These are phyloP conservation scores for Choloepus didactylus DNA, from an alignment of 2,797 vertebrate genomes.

Conservation along the genomic window DNA sequence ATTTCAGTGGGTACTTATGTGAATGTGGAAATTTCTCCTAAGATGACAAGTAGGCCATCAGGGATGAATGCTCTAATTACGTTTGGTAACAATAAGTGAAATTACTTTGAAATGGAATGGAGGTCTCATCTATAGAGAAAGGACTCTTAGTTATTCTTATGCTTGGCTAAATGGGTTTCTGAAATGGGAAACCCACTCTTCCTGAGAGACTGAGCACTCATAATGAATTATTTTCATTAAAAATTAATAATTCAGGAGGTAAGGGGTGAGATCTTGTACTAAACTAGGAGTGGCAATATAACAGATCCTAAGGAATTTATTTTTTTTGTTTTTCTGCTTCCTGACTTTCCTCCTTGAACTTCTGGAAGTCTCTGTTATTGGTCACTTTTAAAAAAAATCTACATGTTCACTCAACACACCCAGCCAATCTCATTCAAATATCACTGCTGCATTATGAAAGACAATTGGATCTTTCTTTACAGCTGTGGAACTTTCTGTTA, in stretches of 20 bases:
- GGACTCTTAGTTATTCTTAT: slow-evolving; percentile 20
- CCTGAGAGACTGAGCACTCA: background rate
- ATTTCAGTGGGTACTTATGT: background rate
- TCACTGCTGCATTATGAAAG: background rate
- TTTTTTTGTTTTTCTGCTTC: background rate
- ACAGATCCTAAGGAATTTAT: background rate
- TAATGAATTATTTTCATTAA: slow-evolving; percentile 55
- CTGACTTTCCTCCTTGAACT: background rate
- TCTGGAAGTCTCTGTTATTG: background rate
- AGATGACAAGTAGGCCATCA: background rate
- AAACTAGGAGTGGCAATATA: slow-evolving; percentile 8
- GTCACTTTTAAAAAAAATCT: background rate
- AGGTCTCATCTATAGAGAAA: slow-evolving; percentile 49
- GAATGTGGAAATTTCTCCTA: background rate
- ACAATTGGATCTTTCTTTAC: background rate
- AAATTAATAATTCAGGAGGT: slow-evolving; percentile 19
- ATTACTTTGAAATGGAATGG: slow-evolving; percentile 28
- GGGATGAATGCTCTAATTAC: slow-evolving; percentile 35
- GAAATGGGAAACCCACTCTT: slow-evolving; percentile 49
- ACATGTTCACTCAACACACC: background rate
- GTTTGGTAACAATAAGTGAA: slow-evolving; percentile 62
- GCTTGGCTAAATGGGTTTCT: slow-evolving; percentile 54
- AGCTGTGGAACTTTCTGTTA: background rate
- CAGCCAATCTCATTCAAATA: background rate
- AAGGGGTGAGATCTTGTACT: background rate